Evolutionary conservation across 92 coral and sea anemone genomes (phyloP).

Genomic region (Hydrozoanthus gracilis): DNA sequence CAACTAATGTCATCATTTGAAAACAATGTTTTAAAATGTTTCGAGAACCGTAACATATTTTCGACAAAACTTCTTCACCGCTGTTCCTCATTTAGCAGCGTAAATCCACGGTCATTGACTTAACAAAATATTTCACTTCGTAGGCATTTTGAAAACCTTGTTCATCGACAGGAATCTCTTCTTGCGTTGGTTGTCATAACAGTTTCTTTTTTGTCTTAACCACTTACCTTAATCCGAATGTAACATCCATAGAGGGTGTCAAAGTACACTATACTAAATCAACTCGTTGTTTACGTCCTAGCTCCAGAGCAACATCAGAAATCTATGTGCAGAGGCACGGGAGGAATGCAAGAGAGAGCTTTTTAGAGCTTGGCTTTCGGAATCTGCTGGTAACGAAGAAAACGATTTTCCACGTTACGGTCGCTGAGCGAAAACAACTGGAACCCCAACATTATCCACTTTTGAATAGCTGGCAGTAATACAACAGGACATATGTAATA

Average conservation of each 20-base stretch:
- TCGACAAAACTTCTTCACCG: no score
- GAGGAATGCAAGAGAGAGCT: conserved; percentile 37
- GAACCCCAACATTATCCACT: neutral
- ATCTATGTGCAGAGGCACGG: conserved; percentile 18
- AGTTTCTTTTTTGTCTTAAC: neutral
- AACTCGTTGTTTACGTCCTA: neutral
- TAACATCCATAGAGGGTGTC: no score
- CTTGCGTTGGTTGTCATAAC: neutral
- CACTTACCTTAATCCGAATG: no score
- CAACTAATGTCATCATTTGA: no score
- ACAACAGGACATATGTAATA: neutral
- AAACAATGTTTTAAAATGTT: no score
- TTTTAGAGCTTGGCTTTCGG: conserved; percentile 18
- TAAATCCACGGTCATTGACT: no score
- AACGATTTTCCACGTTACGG: conserved; percentile 42
- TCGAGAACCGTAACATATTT: no score
- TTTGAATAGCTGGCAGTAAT: neutral
- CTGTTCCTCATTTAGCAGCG: no score
- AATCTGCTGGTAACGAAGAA: conserved; percentile 6
- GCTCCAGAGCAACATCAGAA: conserved; percentile 36
- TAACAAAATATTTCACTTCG: no score
- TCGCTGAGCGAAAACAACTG: conserved; percentile 9
- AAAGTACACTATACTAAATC: neutral
- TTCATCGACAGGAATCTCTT: no score
- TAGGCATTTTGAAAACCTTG: no score